Conservation (phyloP, 2,797 vertebrate species). For the Enteromius treurensis region DNA sequence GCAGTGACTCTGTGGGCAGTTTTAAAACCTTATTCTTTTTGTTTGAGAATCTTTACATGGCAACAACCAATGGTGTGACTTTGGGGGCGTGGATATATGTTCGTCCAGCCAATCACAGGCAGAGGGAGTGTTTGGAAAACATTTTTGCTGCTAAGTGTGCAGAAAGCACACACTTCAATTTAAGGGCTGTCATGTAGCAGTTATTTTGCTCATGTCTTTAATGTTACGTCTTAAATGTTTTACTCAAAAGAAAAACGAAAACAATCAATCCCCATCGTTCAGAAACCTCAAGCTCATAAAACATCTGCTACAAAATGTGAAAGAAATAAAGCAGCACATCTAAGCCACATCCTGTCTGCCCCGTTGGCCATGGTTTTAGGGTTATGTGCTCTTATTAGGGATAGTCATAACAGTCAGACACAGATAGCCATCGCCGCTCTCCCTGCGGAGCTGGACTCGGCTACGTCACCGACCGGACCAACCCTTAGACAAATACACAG, state of each 20-base stretch:
- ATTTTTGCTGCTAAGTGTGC: background rate
- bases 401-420: slow-evolving; percentile 80
- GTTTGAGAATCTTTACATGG: slow-evolving; percentile 7
- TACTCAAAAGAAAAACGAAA: background rate
- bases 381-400: slow-evolving; percentile 76
- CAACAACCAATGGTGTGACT: background rate
- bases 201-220: background rate
- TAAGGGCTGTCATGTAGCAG: background rate
- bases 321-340: slow-evolving; percentile 29
- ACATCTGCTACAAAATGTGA: background rate
- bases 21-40: background rate
- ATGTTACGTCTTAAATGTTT: slow-evolving; percentile 1
- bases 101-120: background rate
- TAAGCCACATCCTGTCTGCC: slow-evolving; percentile 70
- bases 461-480: slow-evolving; percentile 53
- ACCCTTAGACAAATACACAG: slow-evolving; percentile 78
- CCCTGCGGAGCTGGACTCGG: slow-evolving; percentile 69
- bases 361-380: slow-evolving; percentile 57
- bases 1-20: background rate
- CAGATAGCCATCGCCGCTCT: slow-evolving; percentile 79
- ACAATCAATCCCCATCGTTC: background rate
- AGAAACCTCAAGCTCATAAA: slow-evolving; percentile 13
- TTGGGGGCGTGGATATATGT: background rate
- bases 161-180: background rate
- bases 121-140: background rate